Percentiles rank a stretch among this genome's conserved stretches.
Evolutionary conservation across 2,113 vertebrate species (phyloP).

Genomic region (Dipodomys merriami): DNA sequence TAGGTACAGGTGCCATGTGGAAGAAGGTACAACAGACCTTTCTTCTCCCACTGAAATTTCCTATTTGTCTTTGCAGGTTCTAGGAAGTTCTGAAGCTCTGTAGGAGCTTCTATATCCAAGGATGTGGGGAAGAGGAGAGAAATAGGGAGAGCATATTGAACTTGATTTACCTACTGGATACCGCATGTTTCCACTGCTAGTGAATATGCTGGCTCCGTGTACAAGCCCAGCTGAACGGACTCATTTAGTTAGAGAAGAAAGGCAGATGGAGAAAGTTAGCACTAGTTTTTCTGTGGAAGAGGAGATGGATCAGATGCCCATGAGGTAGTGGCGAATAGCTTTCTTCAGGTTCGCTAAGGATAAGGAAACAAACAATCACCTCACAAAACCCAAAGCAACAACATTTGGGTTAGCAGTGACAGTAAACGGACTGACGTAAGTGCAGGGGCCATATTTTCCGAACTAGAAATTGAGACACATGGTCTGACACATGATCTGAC

Average conservation of each 20-base stretch:
- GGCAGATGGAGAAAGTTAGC: background rate
- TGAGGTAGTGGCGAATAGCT: background rate
- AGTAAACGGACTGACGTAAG: constrained; percentile 28
- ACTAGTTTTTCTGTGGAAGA: background rate
- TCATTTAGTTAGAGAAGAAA: background rate
- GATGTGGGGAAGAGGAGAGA: background rate
- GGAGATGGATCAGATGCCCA: background rate
- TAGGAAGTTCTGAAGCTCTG: background rate
- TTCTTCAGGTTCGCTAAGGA: background rate
- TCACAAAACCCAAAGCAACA: background rate
- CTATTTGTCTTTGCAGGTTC: background rate
- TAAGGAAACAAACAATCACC: background rate
- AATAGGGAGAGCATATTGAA: background rate
- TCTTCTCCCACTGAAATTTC: background rate
- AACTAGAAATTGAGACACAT: constrained; percentile 70
- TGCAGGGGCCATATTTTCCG: constrained; percentile 55
- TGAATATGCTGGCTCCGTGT: background rate
- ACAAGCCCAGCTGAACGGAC: background rate
- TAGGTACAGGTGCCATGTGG: background rate
- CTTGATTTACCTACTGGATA: background rate
- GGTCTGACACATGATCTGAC: constrained; percentile 67
- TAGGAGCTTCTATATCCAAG: background rate
- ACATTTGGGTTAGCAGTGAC: constrained; percentile 36
- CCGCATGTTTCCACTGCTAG: background rate
- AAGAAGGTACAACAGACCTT: background rate